Percentiles rank a stretch among this genome's conserved stretches.
Conservation (phyloP, 2,888 invertebrate species). For the Taenaris catops region DNA sequence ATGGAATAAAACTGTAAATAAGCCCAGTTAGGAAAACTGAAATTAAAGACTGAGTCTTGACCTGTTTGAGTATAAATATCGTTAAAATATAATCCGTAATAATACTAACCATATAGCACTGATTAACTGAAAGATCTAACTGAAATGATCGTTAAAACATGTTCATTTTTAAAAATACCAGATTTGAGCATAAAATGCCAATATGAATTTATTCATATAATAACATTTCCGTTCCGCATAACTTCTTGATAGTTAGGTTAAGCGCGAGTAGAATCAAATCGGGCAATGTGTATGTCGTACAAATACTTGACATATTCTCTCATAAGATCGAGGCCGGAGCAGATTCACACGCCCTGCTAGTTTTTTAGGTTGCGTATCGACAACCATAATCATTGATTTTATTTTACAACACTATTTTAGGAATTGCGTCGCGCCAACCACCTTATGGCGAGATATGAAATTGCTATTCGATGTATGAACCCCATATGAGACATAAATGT, state of each 20-base stretch:
- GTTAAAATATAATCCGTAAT: too few species aligned
- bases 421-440: conserved; percentile 61
- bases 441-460: conserved; percentile 69
- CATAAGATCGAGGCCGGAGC: conserved; percentile 56
- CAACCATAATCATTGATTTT: conserved; percentile 64
- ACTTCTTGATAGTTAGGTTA: conserved; percentile 18
- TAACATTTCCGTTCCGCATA: conserved; percentile 23
- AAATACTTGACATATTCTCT: conserved; percentile 56
- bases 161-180: conserved; percentile 11
- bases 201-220: conserved; percentile 27
- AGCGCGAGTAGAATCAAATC: conserved; percentile 40
- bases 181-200: conserved; percentile 21
- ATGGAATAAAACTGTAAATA: too few species aligned
- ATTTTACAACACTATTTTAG: conserved; percentile 77
- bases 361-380: conserved; percentile 63
- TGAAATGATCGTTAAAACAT: too few species aligned
- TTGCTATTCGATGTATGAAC: conserved; percentile 53
- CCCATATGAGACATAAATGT: conserved; percentile 47
- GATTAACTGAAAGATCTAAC: too few species aligned
- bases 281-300: conserved; percentile 39
- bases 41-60: too few species aligned
- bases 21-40: too few species aligned
- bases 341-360: conserved; percentile 67
- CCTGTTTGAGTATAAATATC: too few species aligned
- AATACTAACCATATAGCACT: too few species aligned